A percentile compares a stretch with the other conserved stretches of the same genome.
Evolutionary conservation across 2,888 invertebrate species (phyloP).

Genomic region (Athrips mouffetella): DNA sequence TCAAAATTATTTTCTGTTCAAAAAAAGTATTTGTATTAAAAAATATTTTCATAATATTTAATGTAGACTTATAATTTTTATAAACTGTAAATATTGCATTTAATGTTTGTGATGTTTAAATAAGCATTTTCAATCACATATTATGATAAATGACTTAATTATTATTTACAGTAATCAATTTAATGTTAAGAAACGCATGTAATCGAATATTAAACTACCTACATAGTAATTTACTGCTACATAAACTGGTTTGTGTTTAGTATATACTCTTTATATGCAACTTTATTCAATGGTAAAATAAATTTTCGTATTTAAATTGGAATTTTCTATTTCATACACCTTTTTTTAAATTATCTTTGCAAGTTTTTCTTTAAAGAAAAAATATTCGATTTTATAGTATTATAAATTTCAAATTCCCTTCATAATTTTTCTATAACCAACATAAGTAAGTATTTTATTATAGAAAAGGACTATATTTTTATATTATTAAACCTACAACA

Average conservation of each 20-base stretch:
- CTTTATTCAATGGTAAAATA: conserved; percentile 44
- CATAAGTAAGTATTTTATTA: too few relatives aligned
- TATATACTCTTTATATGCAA: conserved; percentile 23
- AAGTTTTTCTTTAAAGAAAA: not conserved
- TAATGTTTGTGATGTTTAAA: conserved; percentile 65
- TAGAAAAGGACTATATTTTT: too few relatives aligned
- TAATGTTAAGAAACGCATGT: conserved; percentile 57
- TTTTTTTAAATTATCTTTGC: too few relatives aligned
- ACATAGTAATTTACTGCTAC: conserved; percentile 31
- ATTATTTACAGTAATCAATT: conserved; percentile 37
- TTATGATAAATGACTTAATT: conserved; percentile 2
- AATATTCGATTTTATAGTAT: conserved; percentile 24
- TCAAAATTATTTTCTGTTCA: conserved; percentile 49
- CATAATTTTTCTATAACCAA: too few relatives aligned
- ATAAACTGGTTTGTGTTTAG: conserved; percentile 68
- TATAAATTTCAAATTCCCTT: not conserved
- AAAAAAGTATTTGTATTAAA: conserved; percentile 50
- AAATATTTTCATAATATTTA: conserved; percentile 20
- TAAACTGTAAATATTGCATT: conserved; percentile 72
- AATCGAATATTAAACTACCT: conserved; percentile 40
- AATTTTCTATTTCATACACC: too few relatives aligned
- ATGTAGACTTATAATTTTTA: conserved; percentile 24
- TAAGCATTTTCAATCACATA: conserved; percentile 45
- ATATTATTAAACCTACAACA: too few relatives aligned
- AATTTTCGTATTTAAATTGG: too few relatives aligned